A percentile compares a stretch with the other conserved stretches of the same genome.
Conservation (phyloP, 1,140 invertebrate species). For the Cherax destructor region DNA sequence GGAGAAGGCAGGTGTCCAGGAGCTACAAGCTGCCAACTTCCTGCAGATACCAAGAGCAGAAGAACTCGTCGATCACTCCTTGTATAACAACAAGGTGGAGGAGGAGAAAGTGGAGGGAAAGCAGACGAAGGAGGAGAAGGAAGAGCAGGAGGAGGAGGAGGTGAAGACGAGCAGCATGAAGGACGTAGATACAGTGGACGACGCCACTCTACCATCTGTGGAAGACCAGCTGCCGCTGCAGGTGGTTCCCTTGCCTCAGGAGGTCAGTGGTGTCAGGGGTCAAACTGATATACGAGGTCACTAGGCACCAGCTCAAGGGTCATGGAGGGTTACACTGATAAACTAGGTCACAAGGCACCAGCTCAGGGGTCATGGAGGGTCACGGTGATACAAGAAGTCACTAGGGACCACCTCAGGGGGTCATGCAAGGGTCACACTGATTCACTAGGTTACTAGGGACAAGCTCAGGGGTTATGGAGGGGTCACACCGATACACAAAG, state of each 20-base stretch:
- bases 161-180: neutral
- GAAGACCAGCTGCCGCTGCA: neutral
- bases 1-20: neutral
- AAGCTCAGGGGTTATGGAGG: no score
- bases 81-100: conserved; percentile 1
- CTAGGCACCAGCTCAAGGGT: no score
- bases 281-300: no score
- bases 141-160: conserved; percentile 10
- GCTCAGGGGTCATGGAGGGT: no score
- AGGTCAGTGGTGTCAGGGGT: neutral
- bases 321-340: no score
- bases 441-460: no score
- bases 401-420: no score
- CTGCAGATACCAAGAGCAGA: neutral
- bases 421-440: no score
- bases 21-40: conserved; percentile 15
- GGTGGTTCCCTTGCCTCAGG: neutral
- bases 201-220: neutral
- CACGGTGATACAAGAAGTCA: no score
- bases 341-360: no score
- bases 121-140: neutral
- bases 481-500: no score
- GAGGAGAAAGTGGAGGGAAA: neutral
- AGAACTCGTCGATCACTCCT: neutral
- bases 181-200: neutral